phyloP scores from a whole-genome alignment of 2,797 vertebrate genomes.

The Characodon lateralis region DNA sequence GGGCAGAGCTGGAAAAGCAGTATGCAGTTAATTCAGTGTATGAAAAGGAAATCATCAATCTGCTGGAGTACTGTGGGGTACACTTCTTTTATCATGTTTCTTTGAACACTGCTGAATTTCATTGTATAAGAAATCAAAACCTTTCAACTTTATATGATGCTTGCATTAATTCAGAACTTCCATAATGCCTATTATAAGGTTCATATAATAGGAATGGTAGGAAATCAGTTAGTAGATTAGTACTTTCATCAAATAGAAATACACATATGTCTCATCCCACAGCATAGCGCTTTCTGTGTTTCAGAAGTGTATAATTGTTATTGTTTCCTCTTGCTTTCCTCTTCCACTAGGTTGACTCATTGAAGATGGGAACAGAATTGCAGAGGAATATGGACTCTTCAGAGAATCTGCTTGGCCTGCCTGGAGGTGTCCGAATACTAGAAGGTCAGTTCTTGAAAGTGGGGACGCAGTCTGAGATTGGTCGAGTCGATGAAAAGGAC shows the following conservation, averaged over 20 bases:
- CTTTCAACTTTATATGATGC: too few relatives aligned
- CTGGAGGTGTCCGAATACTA: slow-evolving; percentile 59
- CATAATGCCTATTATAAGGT: background rate
- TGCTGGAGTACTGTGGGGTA: slow-evolving; percentile 98
- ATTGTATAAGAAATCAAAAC: too few relatives aligned
- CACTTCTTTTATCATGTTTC: slow-evolving; percentile 34
- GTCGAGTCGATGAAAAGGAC: slow-evolving; percentile 45
- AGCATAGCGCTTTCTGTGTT: background rate
- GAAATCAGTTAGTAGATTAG: background rate
- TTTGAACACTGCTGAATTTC: background rate
- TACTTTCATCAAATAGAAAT: background rate
- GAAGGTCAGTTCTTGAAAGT: slow-evolving; percentile 43
- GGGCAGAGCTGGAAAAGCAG: slow-evolving; percentile 94
- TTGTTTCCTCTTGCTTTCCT: slow-evolving; percentile 19
- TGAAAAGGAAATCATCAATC: slow-evolving; percentile 93
- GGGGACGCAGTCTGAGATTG: slow-evolving; percentile 41
- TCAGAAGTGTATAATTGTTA: background rate
- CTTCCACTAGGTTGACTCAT: slow-evolving; percentile 88
- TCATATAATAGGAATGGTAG: background rate
- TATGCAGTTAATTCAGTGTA: slow-evolving; percentile 92
- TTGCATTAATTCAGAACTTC: background rate
- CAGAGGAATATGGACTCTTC: slow-evolving; percentile 80
- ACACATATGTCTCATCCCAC: background rate
- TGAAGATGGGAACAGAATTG: slow-evolving; percentile 89
- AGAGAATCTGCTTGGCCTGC: slow-evolving; percentile 77